Evolutionary conservation across 2,797 vertebrate genomes (phyloP), one percentile per base, ranked within the genome.

Genomic region (Leptoclinus maculatus): DNA sequence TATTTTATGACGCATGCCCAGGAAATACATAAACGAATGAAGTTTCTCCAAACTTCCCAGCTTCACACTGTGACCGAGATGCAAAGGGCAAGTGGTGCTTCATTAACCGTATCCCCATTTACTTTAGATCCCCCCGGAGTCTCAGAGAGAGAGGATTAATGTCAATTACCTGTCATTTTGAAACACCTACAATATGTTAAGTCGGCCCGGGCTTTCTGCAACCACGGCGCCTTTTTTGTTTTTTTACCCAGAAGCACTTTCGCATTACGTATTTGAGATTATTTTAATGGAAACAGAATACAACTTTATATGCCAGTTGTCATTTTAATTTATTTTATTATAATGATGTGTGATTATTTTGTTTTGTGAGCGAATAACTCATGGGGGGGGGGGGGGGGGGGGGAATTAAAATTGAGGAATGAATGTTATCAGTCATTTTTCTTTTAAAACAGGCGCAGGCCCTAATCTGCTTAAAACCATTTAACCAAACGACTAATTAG

Each of bases 61-160:
- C 88, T 68, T 83, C 91, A 91, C 83, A 92, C 88, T 93, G 92
- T 82, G 92, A 87, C 82, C 79, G 89, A 81, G 91, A 90, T 83
- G 79, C 92, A 91, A 92, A 91, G 92, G 92, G 92, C 92, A 94
- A 94, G 94, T 90, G 90, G 87, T 84, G 91, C 90, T 93, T 94
- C 92, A 94, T 94, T 95, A 94, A 92, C 88, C 84, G 87, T 82
- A 81, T 93, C 89, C 87, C 86, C 89, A 75, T 92, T 93, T 85
- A 87, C 91, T 87, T 81, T 71, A 91, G 84, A 89, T 85, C 88
- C 91, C 90, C 87, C 84, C 87, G 63, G 91, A 74, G 91, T 67
- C 87, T 86, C 80, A 85, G 87, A 92, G 87, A 88, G 89, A 91
- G 88, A 71, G 89, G 90, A 93, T 94, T 95, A 91, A 92, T 90